Base-by-base conservation (phyloP, 2,888 invertebrate species). In the Dynastes hyllus region DNA sequence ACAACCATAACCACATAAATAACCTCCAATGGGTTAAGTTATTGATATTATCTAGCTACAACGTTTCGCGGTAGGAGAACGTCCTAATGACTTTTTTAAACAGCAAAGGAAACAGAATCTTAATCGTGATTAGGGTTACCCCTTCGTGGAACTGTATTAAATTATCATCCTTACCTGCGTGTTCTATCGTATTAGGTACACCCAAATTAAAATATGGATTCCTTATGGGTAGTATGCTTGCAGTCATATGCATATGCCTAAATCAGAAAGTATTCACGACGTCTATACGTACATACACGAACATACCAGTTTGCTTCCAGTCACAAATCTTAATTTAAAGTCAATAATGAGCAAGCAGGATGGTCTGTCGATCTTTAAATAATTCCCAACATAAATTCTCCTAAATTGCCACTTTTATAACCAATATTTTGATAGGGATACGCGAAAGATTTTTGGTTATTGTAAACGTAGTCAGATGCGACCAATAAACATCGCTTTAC, bases 1-100 rank as follows among this genome's bases (percentile, higher is more conserved):
- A 9, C 6, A 40, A 1, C 6, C 9, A 9, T 40, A 40, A 40
- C 8, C 6, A 5, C 40, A 40, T 40, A 40, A 40, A 40, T 40
- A 40, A 40, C 4, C 37, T 37, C 37, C 6, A 37, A 37, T 5
- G 6, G 9, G 40, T 40, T 40, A 3, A 40, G 40, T 9, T 40
- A 40, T 40, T 29, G 29, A 29, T 29, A 29, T 51, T 51, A 51
- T 13, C 13, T 51, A 2, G 32, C 9, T 65, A 32, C 40, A 11
- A 32, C 11, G 40, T 40, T 32, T 53, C 70, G n/a, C 70, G 16
- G 70, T 29, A 70, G 70, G 70, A 37, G 32, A 55, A 53, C 70
- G 53, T 53, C 13, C 29, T 70, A 70, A 70, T 70, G 55, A 53
- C 70, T 55, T 55, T 51, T 53, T 37, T 70, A 55, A 70, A 55